Evolutionary conservation across 2,797 vertebrate species (phyloP), one percentile per base, ranked within the genome.

Genomic region (Melanotaenia maccullochi): DNA sequence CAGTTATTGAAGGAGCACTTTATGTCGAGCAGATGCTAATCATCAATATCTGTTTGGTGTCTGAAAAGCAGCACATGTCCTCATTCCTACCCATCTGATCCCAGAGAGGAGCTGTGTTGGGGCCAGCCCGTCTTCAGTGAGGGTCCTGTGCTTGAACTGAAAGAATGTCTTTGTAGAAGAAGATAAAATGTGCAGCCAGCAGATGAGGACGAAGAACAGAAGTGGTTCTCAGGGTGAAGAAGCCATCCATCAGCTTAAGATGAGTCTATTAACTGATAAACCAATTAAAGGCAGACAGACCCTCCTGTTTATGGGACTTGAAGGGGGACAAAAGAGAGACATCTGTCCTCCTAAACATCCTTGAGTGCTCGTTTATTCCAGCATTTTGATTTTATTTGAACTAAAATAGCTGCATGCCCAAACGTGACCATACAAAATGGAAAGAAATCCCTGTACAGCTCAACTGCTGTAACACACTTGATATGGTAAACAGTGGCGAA

Each of bases 161-260:
- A 87, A 78, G 80, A 83, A 73, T 9, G 60, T 0, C 55, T 79
- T 78, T 84, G 81, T 78, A 52, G 74, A 60, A 79, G 72, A 86
- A 85, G 74, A 88, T 79, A 67, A 0, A 89, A 60, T 57, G 36
- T 51, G 60, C 78, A 57, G 68, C 6, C 68, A 67, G 38, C 30
- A 35, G 76, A 60, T 75, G 67, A 85, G 73, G 65, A 79, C 32
- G 4, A 33, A 57, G 59, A 84, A 77, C 75, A 81, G 81, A 75
- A 57, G 35, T 7, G 0, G 61, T 14, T 73, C 65, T 74, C 85
- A 77, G 71, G 66, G 66, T 49, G 22, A 42, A 74, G 60, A 79
- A 63, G 84, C 84, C 68, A 87, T 83, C 81, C 58, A 71, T 90
- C 82, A 78, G 22, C 65, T 55, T 47, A 33, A 79, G 68, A 71